Evolutionary conservation across 2,888 invertebrate species (phyloP), one percentile per base, ranked within the genome.

Genomic region (Apocheima hispidaria): DNA sequence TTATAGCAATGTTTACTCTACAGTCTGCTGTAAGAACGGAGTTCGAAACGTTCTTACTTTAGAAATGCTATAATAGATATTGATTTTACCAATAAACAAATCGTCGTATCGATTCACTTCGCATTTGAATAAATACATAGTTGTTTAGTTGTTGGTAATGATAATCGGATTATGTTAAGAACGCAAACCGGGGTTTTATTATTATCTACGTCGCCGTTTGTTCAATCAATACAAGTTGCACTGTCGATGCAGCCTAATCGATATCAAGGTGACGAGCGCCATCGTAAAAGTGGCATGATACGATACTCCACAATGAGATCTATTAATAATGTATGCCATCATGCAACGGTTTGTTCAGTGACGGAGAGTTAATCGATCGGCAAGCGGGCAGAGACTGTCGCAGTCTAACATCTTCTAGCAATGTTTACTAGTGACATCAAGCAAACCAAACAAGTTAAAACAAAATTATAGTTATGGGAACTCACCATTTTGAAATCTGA

Each of bases 401-500:
- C 38, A 16, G 33, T 36, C 53, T 52, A 9, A 52, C 18, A 60
- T 66, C 48, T 61, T 61, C 44, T 63, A 65, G 61, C 52, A 54
- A 57, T 51, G 26, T 49, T 40, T 56, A 21, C 41, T 50, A 2
- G 36, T 12, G 44, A 38, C 63, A 60, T 65, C 56, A 60, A 64
- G 56, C 63, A 50, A 66, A 69, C 60, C 60, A 67, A 72, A 69
- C 51, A 50, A 44, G 38, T 52, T 64, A 49, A 52, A 54, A 50
- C 46, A 12, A 36, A 16, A 55, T 44, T 16, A 41, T 50, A 50
- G 28, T 46, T 35, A 65, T 51, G 50, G 54, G 64, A 65, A 92
- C 92, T 91, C 87, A 91, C 91, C 88, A 85, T 81, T 81, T 88
- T 90, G 83, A 81, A 90, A 82, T 90, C 88, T 78, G 90, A 83